Conservation (phyloP, 2,113 vertebrate genomes). For the Gasterosteus nipponicus region DNA sequence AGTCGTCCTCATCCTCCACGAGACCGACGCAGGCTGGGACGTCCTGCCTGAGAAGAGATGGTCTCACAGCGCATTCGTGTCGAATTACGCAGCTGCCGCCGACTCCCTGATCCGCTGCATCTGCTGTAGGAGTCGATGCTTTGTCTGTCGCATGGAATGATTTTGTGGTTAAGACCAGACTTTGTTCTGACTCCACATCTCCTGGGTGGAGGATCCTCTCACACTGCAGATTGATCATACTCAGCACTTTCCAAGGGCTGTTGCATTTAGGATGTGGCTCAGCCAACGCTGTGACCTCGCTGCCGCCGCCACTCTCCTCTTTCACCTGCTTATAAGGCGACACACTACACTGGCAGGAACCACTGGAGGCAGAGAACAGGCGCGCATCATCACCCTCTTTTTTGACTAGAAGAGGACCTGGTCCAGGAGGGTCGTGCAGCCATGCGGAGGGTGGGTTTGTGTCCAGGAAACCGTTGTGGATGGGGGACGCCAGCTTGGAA, state of each 20-base stretch:
- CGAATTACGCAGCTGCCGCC: not conserved
- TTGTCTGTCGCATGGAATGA: not conserved
- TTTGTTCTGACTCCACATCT: conserved; percentile 1
- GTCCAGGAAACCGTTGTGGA: conserved; percentile 33
- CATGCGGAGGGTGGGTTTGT: conserved; percentile 12
- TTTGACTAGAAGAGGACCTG: not conserved
- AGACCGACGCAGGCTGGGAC: not conserved
- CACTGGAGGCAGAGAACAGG: conserved; percentile 4
- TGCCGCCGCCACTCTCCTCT: conserved; percentile 19
- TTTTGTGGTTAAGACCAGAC: not conserved
- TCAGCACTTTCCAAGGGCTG: conserved; percentile 78
- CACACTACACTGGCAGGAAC: conserved; percentile 12
- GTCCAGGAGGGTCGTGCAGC: conserved; percentile 15
- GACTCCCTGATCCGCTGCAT: conserved; percentile 1
- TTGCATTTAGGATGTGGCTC: conserved; percentile 27
- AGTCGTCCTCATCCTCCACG: not conserved
- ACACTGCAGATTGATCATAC: conserved; percentile 83
- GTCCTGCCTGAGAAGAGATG: not conserved
- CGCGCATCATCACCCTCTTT: conserved; percentile 5
- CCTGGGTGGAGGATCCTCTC: conserved; percentile 67
- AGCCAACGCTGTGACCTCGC: conserved; percentile 13
- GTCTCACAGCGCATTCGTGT: conserved; percentile 4
- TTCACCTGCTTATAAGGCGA: conserved; percentile 4
- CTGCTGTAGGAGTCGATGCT: not conserved
- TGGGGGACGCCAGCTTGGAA: conserved; percentile 71